Evolutionary conservation across 2,888 invertebrate species (phyloP).

Genomic region (Oxyteleia sp.): DNA sequence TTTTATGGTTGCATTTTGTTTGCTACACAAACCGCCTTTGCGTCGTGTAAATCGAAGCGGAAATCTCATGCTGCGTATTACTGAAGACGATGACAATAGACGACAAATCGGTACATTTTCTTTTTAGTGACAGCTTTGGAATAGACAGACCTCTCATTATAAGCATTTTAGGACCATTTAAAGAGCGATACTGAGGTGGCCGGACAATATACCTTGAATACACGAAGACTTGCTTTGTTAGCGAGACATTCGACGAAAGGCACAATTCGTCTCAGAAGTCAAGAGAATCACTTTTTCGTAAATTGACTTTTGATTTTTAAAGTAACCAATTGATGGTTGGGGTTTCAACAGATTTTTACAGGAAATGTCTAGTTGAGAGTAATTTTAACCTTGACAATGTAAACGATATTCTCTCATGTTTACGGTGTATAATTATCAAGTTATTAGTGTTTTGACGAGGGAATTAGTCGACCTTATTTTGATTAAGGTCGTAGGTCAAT

Average conservation of each 20-base stretch:
- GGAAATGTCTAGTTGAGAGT: too few species aligned
- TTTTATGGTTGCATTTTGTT: constrained; percentile 77
- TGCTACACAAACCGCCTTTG: constrained; percentile 85
- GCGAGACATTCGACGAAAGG: constrained; percentile 40
- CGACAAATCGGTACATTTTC: constrained; percentile 63
- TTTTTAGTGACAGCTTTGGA: constrained; percentile 43
- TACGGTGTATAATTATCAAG: too few species aligned
- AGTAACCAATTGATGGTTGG: constrained; percentile 28
- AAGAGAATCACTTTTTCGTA: constrained; percentile 50
- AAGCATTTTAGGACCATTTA: constrained; percentile 54
- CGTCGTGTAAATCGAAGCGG: constrained; percentile 80
- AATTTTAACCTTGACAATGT: too few species aligned
- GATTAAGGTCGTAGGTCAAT: too few species aligned
- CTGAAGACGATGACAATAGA: constrained; percentile 54
- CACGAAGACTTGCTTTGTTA: constrained; percentile 57
- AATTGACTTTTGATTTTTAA: constrained; percentile 52
- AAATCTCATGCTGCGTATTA: constrained; percentile 85
- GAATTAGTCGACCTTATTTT: too few species aligned
- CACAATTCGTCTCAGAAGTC: constrained; percentile 53
- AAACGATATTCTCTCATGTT: too few species aligned
- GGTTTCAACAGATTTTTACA: too few species aligned
- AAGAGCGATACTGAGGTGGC: constrained; percentile 58
- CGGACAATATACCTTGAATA: constrained; percentile 48
- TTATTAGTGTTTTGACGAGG: too few species aligned
- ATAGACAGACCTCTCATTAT: constrained; percentile 60